Evolutionary conservation across 2,797 vertebrate genomes (phyloP).

Genomic region (Galaxias olidus): DNA sequence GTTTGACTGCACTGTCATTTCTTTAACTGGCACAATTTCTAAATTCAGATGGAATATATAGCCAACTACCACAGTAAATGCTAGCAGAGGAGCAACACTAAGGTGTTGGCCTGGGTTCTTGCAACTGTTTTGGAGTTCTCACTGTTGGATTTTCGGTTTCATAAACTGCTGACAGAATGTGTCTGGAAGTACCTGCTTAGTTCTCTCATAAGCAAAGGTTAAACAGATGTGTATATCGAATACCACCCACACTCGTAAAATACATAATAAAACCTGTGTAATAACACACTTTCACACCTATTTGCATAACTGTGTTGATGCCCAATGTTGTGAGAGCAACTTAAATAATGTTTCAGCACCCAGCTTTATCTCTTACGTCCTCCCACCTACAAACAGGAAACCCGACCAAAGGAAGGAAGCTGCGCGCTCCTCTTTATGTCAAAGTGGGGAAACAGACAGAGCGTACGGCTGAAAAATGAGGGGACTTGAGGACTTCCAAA

Average conservation of each 20-base stretch:
- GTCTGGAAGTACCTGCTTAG: slow-evolving; percentile 3
- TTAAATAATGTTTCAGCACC: slow-evolving; percentile 50
- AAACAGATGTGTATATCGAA: slow-evolving; percentile 32
- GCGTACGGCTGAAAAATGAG: background rate
- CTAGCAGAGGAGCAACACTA: background rate
- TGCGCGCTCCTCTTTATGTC: slow-evolving; percentile 23
- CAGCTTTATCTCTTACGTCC: slow-evolving; percentile 45
- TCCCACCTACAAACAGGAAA: slow-evolving; percentile 78
- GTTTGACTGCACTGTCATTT: no score
- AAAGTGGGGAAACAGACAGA: background rate
- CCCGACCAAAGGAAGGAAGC: slow-evolving; percentile 63
- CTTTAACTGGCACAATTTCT: no score
- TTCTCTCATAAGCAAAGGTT: slow-evolving; percentile 15
- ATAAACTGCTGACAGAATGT: slow-evolving; percentile 13
- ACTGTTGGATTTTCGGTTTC: slow-evolving; percentile 9
- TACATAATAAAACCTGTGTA: background rate
- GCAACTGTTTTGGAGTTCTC: slow-evolving; percentile 27
- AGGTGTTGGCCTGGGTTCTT: background rate
- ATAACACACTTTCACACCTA: slow-evolving; percentile 20
- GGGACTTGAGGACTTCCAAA: background rate
- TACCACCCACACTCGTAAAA: background rate
- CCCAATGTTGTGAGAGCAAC: slow-evolving; percentile 38
- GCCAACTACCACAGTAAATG: background rate
- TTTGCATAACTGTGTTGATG: background rate
- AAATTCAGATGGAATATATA: no score